A percentile compares a stretch with the other conserved stretches of the same genome.
Evolutionary conservation across 2,797 vertebrate species (phyloP).

Genomic region (Champsocephalus esox): DNA sequence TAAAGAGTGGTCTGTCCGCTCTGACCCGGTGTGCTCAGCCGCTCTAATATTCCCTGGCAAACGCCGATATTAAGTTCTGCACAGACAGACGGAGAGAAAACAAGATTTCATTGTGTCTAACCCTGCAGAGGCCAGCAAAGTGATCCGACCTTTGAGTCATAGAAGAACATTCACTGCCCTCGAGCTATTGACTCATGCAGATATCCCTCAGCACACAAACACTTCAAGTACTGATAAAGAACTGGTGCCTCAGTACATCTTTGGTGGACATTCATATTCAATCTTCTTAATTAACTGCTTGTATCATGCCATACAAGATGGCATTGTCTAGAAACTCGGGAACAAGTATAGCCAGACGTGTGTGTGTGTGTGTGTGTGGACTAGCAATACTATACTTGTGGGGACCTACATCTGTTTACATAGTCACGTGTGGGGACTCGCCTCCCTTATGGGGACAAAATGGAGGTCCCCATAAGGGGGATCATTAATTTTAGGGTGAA

Average conservation of each 20-base stretch:
- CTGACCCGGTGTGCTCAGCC: slow-evolving; percentile 59
- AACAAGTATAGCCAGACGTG: slow-evolving; percentile 13
- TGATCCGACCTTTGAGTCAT: slow-evolving; percentile 47
- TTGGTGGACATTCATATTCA: slow-evolving; percentile 10
- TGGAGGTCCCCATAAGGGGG: no score
- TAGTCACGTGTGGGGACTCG: no score
- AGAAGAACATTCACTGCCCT: slow-evolving; percentile 33
- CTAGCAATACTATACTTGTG: no score
- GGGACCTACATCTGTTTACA: no score
- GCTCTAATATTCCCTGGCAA: slow-evolving; percentile 59
- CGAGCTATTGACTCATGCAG: slow-evolving; percentile 40
- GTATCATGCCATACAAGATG: neutral
- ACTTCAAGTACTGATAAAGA: slow-evolving; percentile 16
- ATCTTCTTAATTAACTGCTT: neutral
- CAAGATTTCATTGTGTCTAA: slow-evolving; percentile 38
- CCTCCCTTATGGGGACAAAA: no score
- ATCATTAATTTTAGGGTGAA: no score
- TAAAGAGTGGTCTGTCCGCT: slow-evolving; percentile 42
- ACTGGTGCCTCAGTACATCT: neutral
- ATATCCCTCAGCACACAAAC: slow-evolving; percentile 33
- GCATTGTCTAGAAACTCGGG: slow-evolving; percentile 12
- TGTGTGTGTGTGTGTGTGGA: no score
- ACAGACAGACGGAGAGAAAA: slow-evolving; percentile 28
- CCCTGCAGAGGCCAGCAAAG: slow-evolving; percentile 33
- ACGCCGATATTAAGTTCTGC: slow-evolving; percentile 44